phyloP scores from a whole-genome alignment of 2,113 vertebrate species.

The Tinamus guttatus region DNA sequence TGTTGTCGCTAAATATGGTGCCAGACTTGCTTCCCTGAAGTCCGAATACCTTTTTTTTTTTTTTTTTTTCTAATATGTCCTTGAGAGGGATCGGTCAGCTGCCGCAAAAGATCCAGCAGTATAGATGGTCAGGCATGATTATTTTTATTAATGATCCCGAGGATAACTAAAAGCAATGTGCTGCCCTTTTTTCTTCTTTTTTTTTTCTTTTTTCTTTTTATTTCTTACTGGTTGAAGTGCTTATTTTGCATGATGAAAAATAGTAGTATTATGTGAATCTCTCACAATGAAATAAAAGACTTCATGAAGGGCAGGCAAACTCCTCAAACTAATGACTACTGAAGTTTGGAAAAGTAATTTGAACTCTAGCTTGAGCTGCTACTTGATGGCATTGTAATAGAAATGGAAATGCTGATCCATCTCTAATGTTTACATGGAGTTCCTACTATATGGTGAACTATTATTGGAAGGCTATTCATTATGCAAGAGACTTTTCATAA shows the following conservation, averaged over 20 bases:
- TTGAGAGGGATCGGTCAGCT: not conserved
- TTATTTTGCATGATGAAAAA: not conserved
- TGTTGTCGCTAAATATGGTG: not conserved
- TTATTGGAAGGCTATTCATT: conserved; percentile 67
- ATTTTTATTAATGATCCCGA: not conserved
- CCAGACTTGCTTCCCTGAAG: not conserved
- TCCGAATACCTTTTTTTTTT: not conserved
- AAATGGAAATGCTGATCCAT: conserved; percentile 26
- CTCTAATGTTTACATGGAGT: conserved; percentile 22
- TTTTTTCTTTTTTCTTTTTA: no score
- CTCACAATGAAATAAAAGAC: not conserved
- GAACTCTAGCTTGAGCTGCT: not conserved
- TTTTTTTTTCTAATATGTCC: not conserved
- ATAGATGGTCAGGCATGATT: not conserved
- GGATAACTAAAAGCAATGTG: not conserved
- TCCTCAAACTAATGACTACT: not conserved
- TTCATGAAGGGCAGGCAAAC: not conserved
- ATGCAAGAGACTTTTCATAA: conserved; percentile 30
- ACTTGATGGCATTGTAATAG: not conserved
- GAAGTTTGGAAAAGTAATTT: not conserved
- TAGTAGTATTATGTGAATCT: not conserved
- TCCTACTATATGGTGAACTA: conserved; percentile 49
- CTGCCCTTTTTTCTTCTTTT: no score
- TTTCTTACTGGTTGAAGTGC: no score
- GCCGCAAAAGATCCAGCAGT: not conserved